Evolutionary conservation across 2,113 vertebrate genomes (phyloP).

Genomic region (Sebastes fasciatus): DNA sequence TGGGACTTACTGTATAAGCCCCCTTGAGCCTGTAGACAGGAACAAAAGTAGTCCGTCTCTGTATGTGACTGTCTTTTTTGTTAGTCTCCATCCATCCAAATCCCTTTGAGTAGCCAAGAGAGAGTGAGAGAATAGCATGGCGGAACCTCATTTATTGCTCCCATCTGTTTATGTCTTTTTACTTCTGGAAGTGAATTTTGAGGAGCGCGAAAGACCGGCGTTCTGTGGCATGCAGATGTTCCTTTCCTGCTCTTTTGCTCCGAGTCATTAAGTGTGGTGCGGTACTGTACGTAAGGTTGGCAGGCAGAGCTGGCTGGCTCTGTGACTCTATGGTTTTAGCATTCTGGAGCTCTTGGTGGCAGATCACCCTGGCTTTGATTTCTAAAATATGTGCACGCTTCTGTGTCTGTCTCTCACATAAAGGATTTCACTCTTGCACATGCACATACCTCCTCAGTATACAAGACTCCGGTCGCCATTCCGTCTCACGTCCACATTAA

Average conservation of each 20-base stretch:
- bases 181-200: slow-evolving; percentile 38
- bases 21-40: slow-evolving; percentile 60
- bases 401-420: slow-evolving; percentile 26
- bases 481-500: slow-evolving; percentile 67
- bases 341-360: slow-evolving; percentile 18
- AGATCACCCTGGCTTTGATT: slow-evolving; percentile 55
- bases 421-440: slow-evolving; percentile 37
- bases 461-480: slow-evolving; percentile 48
- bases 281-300: slow-evolving; percentile 33
- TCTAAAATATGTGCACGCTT: slow-evolving; percentile 30
- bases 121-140: slow-evolving; percentile 47
- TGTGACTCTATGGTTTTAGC: slow-evolving; percentile 32
- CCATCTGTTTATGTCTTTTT: slow-evolving; percentile 74
- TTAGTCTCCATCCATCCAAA: slow-evolving; percentile 62
- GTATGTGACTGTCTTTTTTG: slow-evolving; percentile 60
- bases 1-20: slow-evolving; percentile 61
- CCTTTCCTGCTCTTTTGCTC: slow-evolving; percentile 40
- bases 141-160: slow-evolving; percentile 61
- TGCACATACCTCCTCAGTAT: slow-evolving; percentile 50
- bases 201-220: slow-evolving; percentile 49
- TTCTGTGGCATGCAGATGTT: slow-evolving; percentile 56
- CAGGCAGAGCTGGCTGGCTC: slow-evolving; percentile 39
- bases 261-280: slow-evolving; percentile 59
- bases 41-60: slow-evolving; percentile 72
- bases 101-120: slow-evolving; percentile 46